A percentile compares a stretch with the other conserved stretches of the same genome.
Evolutionary conservation across 1,140 invertebrate species (phyloP).

Genomic region (Hylaeus volcanicus): DNA sequence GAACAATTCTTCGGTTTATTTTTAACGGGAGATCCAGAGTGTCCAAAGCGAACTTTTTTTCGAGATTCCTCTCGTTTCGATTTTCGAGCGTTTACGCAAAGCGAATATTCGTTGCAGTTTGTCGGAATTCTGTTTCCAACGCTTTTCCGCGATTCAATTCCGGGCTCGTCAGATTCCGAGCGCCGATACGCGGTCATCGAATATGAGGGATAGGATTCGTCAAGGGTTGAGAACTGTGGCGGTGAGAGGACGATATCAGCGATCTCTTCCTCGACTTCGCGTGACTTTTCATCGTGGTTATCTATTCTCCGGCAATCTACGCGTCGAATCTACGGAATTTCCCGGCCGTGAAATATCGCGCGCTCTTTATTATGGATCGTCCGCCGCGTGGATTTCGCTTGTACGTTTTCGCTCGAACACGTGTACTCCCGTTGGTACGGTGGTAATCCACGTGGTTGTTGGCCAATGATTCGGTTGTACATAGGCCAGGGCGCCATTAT

Average conservation of each 20-base stretch:
- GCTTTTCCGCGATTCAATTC: slow-evolving; percentile 10
- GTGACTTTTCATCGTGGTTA: slow-evolving; percentile 72
- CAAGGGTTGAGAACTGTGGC: slow-evolving; percentile 1
- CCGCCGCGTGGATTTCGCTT: slow-evolving; percentile 34
- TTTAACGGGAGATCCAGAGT: no score
- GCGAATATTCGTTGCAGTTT: not conserved
- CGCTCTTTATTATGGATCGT: slow-evolving; percentile 75
- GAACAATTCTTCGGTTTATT: no score
- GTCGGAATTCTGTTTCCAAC: not conserved
- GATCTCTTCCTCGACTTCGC: slow-evolving; percentile 55
- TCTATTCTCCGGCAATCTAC: slow-evolving; percentile 69
- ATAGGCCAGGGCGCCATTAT: not conserved
- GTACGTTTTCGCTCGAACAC: not conserved
- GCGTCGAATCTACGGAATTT: slow-evolving; percentile 66
- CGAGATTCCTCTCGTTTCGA: not conserved
- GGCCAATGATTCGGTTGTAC: slow-evolving; percentile 43
- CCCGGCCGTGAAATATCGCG: slow-evolving; percentile 73
- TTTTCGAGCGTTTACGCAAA: not conserved
- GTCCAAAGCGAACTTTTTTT: no score
- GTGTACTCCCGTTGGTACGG: not conserved
- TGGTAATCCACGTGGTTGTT: slow-evolving; percentile 24
- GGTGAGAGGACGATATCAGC: not conserved
- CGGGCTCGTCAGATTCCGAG: not conserved
- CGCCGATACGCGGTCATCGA: not conserved
- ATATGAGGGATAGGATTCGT: not conserved